Percentiles rank a stretch among this genome's conserved stretches.
These are phyloP conservation scores for Ciconia stormi DNA, from an alignment of 2,113 vertebrate genomes.

Conservation along the genomic window DNA sequence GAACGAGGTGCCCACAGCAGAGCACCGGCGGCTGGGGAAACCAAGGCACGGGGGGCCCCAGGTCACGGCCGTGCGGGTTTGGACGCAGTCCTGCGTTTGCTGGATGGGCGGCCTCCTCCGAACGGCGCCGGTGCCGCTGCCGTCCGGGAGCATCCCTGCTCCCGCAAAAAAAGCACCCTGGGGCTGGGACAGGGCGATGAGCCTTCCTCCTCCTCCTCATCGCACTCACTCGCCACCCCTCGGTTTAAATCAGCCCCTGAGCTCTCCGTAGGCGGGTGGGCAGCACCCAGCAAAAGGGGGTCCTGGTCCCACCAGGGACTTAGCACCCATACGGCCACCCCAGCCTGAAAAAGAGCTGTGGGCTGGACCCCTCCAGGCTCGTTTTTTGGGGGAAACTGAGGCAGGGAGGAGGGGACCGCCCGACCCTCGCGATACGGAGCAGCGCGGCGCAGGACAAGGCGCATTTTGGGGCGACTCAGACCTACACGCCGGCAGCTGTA, in stretches of 20 bases:
- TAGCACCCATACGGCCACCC: neutral
- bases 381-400: neutral
- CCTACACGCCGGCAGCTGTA: accelerated
- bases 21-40: neutral
- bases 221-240: accelerated
- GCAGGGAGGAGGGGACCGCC: neutral
- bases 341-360: neutral
- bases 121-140: accelerated
- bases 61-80: accelerated
- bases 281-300: neutral
- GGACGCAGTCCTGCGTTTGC: accelerated
- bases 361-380: neutral
- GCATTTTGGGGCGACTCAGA: accelerated
- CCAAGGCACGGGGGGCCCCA: accelerated
- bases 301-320: neutral
- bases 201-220: neutral
- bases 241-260: neutral
- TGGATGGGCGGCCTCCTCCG: accelerated
- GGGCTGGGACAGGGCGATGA: neutral
- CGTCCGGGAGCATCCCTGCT: neutral
- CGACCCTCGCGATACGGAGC: accelerated
- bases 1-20: neutral
- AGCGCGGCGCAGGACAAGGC: neutral
- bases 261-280: accelerated
- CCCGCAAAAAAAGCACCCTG: neutral